These are phyloP conservation scores for Acromyrmex charruanus DNA, from an alignment of 1,140 invertebrate species.

Conservation along the genomic window DNA sequence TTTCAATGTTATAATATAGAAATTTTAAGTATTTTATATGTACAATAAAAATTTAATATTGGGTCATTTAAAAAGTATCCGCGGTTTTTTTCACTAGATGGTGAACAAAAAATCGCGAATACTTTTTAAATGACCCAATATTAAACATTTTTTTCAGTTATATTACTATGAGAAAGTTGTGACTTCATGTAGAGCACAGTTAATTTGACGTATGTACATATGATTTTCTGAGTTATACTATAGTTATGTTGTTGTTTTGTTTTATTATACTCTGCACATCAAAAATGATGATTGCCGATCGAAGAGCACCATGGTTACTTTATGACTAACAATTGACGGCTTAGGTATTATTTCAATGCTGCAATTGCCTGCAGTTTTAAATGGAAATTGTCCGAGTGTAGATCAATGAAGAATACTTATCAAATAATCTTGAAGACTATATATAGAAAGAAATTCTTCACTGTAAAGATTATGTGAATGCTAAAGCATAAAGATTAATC, in stretches of 20 bases:
- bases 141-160: too few species aligned
- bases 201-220: background rate
- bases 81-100: too few species aligned
- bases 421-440: background rate
- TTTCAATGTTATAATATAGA: too few species aligned
- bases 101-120: too few species aligned
- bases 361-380: background rate
- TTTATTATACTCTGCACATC: background rate
- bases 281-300: background rate
- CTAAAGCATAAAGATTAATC: background rate
- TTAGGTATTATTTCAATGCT: background rate
- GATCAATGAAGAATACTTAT: background rate
- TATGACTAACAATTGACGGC: background rate
- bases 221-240: background rate
- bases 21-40: too few species aligned
- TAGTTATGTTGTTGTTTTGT: background rate
- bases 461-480: background rate
- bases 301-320: constrained; percentile 1
- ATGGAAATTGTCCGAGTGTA: background rate
- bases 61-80: too few species aligned
- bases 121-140: too few species aligned
- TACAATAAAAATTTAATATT: too few species aligned
- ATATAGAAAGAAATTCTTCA: background rate
- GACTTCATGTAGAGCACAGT: background rate
- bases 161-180: background rate